Evolutionary conservation across 2,888 invertebrate genomes (phyloP), one percentile per base, ranked within the genome.

Genomic region (Mythimna lalbum): DNA sequence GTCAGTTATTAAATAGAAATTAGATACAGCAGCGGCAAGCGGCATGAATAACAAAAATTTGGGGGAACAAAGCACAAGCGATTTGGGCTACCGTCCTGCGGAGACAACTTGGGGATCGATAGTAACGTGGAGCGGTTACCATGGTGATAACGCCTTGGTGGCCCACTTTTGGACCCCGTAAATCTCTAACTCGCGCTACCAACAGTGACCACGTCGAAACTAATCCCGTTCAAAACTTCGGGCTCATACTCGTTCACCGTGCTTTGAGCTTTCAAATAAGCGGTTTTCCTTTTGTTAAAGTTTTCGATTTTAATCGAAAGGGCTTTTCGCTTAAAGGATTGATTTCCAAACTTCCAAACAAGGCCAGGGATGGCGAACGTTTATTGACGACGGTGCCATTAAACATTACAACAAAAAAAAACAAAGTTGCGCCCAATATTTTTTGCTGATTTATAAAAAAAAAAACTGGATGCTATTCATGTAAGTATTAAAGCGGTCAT

Each of bases 21-120:
- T 21, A 4, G 12, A 39, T 21, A 47, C 47, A 7, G 36, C 12
- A n/a, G 31, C 19, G 19, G 4, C 14, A 39, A 12, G 14, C 17
- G 43, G 36, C 17, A 14, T 21, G 27, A 69, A 21, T 50, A 65
- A 59, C 49, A 50, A 62, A 53, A 61, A 49, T 65, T 69, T 73
- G 17, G 53, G 57, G 62, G 47, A 70, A 78, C 82, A 80, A 76
- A 78, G 62, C 60, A 47, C 66, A 21, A n/a, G 59, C 21, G 23
- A 68, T 68, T n/a, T 79, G 60, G 75, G 78, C 60, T 79, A 73
- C 63, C 72, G 73, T 56, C 70, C 73, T 56, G 23, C 43, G 53
- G 71, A 80, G 81, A 76, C 76, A 78, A 78, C 71, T 81, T 72
- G 27, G 59, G 64, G 83, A 85, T 85, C 85, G 71, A 85, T 85